A percentile compares a stretch with the other conserved stretches of the same genome.
These are phyloP conservation scores for Solea solea DNA, from an alignment of 2,113 vertebrate species.

Conservation along the genomic window DNA sequence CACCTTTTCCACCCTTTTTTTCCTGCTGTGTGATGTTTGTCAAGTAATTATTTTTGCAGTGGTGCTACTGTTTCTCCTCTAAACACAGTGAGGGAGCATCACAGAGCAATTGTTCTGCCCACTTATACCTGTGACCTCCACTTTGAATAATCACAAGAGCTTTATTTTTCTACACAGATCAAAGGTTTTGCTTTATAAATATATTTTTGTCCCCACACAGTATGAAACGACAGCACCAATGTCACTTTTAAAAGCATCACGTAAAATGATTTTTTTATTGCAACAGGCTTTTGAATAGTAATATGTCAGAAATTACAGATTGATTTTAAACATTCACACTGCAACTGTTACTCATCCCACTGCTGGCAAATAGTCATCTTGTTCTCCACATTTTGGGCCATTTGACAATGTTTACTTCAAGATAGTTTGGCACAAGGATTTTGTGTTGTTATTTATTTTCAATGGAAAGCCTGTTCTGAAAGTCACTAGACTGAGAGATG, in stretches of 20 bases:
- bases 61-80: conserved; percentile 45
- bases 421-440: not conserved
- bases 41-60: conserved; percentile 30
- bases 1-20: conserved; percentile 30
- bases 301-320: too few species aligned
- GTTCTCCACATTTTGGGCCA: not conserved
- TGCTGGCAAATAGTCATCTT: not conserved
- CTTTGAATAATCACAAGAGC: conserved; percentile 45
- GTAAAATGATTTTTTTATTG: too few species aligned
- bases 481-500: conserved; percentile 11
- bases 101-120: conserved; percentile 33
- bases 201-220: not conserved
- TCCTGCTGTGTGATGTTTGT: conserved; percentile 26
- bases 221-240: too few species aligned
- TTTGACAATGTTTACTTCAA: not conserved
- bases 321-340: too few species aligned
- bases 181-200: too few species aligned
- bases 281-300: too few species aligned
- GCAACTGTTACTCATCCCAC: not conserved
- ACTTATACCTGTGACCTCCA: conserved; percentile 48
- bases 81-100: conserved; percentile 42
- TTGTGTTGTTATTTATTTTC: not conserved
- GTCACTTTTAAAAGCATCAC: too few species aligned
- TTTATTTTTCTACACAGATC: conserved; percentile 17
- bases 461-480: not conserved